Evolutionary conservation across 1,140 invertebrate species (phyloP).

Genomic region (Drosophila rufa): DNA sequence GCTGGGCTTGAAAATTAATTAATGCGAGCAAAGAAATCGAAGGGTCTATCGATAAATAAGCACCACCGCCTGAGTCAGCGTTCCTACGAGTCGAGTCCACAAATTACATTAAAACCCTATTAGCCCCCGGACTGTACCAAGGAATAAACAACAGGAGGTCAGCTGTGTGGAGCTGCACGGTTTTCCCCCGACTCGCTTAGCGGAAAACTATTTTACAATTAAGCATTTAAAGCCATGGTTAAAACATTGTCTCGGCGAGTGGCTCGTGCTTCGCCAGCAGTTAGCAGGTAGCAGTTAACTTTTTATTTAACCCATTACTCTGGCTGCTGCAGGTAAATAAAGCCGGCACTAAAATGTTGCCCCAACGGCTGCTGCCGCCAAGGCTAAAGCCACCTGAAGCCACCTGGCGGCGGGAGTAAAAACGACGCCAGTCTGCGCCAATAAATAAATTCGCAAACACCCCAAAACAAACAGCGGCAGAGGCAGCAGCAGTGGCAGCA

Average conservation of each 20-base stretch:
- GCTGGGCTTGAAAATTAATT: neutral
- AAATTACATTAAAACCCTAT: constrained; percentile 48
- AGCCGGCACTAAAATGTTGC: constrained; percentile 58
- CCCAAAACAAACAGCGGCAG: constrained; percentile 53
- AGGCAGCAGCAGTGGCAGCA: constrained; percentile 8
- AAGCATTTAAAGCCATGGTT: constrained; percentile 62
- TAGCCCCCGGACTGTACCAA: constrained; percentile 4
- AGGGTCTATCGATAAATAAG: constrained; percentile 7
- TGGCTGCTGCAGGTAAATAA: constrained; percentile 52
- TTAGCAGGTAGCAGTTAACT: constrained; percentile 47
- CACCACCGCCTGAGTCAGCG: constrained; percentile 14
- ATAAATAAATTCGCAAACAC: constrained; percentile 64
- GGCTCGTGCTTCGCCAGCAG: constrained; percentile 18
- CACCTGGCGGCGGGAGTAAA: constrained; percentile 11
- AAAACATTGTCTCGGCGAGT: constrained; percentile 49
- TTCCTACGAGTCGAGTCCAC: constrained; percentile 2
- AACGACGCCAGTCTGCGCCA: constrained; percentile 51
- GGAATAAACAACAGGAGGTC: constrained; percentile 27
- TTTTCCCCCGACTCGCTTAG: constrained; percentile 23
- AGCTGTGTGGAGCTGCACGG: neutral
- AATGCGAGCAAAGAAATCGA: constrained; percentile 3
- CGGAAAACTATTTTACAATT: constrained; percentile 62
- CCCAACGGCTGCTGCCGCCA: constrained; percentile 33
- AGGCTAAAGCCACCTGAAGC: constrained; percentile 26
- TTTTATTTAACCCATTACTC: constrained; percentile 67